Percentiles rank a stretch among this genome's conserved stretches.
Conservation (phyloP, 2,888 invertebrate genomes). For the Leuctra nigra region DNA sequence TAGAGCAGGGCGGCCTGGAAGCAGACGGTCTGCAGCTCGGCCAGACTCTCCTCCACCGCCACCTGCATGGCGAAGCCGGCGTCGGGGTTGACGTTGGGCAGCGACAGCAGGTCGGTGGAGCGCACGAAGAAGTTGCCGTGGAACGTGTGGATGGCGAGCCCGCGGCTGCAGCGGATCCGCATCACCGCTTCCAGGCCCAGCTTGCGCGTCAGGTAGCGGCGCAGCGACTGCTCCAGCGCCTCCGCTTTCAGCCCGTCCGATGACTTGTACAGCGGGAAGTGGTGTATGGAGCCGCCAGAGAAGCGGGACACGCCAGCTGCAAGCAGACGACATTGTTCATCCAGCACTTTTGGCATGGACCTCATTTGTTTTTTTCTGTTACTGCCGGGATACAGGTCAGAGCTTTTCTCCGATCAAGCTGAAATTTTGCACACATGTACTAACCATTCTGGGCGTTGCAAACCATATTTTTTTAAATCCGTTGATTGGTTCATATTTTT, state of each 20-base stretch:
- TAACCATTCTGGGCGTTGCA: too few relatives aligned
- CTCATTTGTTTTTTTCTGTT: too few relatives aligned
- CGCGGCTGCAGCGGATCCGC: conserved; percentile 90
- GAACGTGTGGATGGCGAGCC: conserved; percentile 94
- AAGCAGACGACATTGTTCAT: conserved; percentile 26
- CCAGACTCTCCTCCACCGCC: conserved; percentile 84
- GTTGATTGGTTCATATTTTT: too few relatives aligned
- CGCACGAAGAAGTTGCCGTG: conserved; percentile 99
- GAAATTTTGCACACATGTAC: too few relatives aligned
- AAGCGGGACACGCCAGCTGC: conserved; percentile 87
- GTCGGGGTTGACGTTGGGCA: conserved; percentile 97
- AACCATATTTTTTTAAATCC: too few relatives aligned
- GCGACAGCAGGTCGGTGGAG: conserved; percentile 89
- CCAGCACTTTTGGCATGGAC: too few relatives aligned
- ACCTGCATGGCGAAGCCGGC: conserved; percentile 98
- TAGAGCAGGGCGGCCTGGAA: conserved; percentile 98
- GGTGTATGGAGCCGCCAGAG: conserved; percentile 89
- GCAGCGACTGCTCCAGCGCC: conserved; percentile 67
- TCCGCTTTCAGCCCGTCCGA: conserved; percentile 64
- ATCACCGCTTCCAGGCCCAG: conserved; percentile 99
- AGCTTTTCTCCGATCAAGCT: too few relatives aligned
- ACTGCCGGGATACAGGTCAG: too few relatives aligned
- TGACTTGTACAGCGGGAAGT: conserved; percentile 80
- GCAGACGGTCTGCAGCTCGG: conserved; percentile 82
- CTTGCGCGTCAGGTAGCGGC: conserved; percentile 89